Evolutionary conservation across 2,113 vertebrate species (phyloP).

Genomic region (Menura novaehollandiae): DNA sequence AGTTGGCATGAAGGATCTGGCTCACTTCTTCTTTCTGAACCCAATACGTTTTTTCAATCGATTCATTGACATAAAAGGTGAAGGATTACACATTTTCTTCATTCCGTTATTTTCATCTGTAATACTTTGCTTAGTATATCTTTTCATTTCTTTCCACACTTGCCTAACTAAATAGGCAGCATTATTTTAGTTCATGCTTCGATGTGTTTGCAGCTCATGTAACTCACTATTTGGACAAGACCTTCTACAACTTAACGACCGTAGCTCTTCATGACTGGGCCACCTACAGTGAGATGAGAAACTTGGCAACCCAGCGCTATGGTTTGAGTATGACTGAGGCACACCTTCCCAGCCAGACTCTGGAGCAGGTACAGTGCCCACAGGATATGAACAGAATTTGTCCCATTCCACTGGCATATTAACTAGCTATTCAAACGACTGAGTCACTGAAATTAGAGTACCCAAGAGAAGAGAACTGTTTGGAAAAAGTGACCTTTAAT

Average conservation of each 20-base stretch:
- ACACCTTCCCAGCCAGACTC: constrained; percentile 95
- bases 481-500: not conserved
- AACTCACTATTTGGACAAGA: constrained; percentile 98
- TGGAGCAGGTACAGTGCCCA: constrained; percentile 87
- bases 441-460: not conserved
- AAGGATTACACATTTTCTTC: not conserved
- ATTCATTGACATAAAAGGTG: constrained; percentile 98
- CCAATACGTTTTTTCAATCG: constrained; percentile 96
- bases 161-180: not conserved
- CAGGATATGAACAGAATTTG: too few relatives aligned
- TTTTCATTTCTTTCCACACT: not conserved
- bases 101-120: not conserved
- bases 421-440: not conserved
- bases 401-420: not conserved
- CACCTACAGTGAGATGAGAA: constrained; percentile 99
- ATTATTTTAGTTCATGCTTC: not conserved
- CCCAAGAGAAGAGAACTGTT: not conserved
- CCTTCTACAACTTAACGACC: constrained; percentile 97
- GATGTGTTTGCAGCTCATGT: constrained; percentile 81
- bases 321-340: constrained; percentile 95
- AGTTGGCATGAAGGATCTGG: constrained; percentile 96
- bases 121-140: not conserved
- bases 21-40: constrained; percentile 94
- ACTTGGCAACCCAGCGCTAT: constrained; percentile 93
- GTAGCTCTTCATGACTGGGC: constrained; percentile 99